Base-by-base conservation (phyloP, 2,888 invertebrate species). In the Ormyrus labotus region DNA sequence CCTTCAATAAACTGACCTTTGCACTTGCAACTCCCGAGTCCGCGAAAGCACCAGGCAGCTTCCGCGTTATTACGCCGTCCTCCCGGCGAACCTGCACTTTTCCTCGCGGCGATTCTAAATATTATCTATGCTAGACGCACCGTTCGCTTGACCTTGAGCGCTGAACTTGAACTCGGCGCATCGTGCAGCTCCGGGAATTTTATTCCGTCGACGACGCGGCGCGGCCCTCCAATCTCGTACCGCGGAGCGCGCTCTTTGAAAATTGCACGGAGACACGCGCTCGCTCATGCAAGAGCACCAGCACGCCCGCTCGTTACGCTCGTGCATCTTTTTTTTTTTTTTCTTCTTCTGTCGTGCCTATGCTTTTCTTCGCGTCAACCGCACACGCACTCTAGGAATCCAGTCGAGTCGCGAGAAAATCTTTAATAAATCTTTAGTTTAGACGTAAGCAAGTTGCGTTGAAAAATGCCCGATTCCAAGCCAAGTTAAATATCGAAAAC, bases 231-330 rank as follows among this genome's bases (percentile, higher is more conserved):
- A 1, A 34, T 48, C 48, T 13, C 50, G 45, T 13, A 9, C 57
- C 53, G 48, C 72, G 57, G 34, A 45, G 53, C 65, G 45, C 7
- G 53, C 11, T 75, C 80, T 47, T 57, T 74, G 75, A 70, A 80
- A 80, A 74, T 80, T 74, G 70, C 69, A 19, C 57, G 58, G 69
- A 51, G 75, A 80, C 75, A 71, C 75, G 75, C 70, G 79, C 45
- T 61, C 48, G 65, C 67, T 74, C 69, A 51, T 78, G 70, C 77
- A 64, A 73, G 73, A 57, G 63, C 53, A 51, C 58, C 50, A 45
- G 55, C 68, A 47, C 63, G 19, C 67, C 60, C 61, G n/a, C 55
- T 50, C 78, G 34, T 78, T 68, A 67, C 60, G n/a, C 48, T 6
- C 10, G 57, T 5, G 34, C 34, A 4, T 34, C 34, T 34, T 34